phyloP scores from a whole-genome alignment of 2,113 vertebrate species.

The Halcyon malimbica region DNA sequence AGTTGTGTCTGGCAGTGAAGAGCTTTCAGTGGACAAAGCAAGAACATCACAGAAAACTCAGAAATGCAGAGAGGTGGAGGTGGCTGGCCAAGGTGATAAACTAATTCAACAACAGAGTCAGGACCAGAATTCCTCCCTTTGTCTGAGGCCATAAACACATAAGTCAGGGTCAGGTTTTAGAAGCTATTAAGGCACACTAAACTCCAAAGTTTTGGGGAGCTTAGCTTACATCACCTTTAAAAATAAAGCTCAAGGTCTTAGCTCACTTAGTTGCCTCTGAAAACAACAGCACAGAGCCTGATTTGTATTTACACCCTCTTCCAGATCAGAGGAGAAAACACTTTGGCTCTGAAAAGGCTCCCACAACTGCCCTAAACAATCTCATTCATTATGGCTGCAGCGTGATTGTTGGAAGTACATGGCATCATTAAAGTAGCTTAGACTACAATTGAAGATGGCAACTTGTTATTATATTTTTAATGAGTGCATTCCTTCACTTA shows the following conservation, averaged over 20 bases:
- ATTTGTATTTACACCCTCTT: neutral
- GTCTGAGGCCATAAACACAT: neutral
- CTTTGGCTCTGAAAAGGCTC: slow-evolving; percentile 7
- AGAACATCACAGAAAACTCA: neutral
- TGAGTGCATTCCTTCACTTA: slow-evolving; percentile 54
- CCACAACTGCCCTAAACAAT: slow-evolving; percentile 57
- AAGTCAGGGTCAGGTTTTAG: neutral
- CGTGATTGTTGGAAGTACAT: slow-evolving; percentile 43
- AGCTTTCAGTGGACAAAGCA: neutral
- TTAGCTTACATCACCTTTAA: neutral
- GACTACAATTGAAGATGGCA: slow-evolving; percentile 72
- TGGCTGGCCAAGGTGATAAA: neutral
- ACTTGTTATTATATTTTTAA: slow-evolving; percentile 77
- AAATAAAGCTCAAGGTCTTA: neutral
- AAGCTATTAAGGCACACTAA: neutral
- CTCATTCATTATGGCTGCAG: slow-evolving; percentile 72
- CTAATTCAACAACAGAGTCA: neutral
- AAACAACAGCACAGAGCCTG: neutral
- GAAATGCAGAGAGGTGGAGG: neutral
- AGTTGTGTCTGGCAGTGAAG: neutral
- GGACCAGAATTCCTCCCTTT: neutral
- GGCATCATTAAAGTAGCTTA: slow-evolving; percentile 73
- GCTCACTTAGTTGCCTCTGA: neutral
- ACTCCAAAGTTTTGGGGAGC: neutral
- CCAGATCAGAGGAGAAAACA: neutral